Base-by-base conservation (phyloP, 2,888 invertebrate species). In the Tubulanus polymorphus region DNA sequence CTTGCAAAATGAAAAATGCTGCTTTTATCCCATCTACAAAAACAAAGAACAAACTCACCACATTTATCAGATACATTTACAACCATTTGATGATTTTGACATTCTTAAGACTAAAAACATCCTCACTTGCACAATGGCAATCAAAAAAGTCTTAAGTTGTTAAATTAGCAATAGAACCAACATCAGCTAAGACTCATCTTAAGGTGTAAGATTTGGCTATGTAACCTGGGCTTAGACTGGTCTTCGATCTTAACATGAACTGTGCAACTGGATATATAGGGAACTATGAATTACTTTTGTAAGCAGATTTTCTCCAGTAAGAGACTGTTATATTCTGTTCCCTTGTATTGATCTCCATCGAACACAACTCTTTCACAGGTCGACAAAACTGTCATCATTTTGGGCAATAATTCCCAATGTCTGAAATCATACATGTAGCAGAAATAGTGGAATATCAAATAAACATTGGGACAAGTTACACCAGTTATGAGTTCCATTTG, bases 241-340 rank as follows among this genome's bases (percentile, higher is more conserved):
- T n/a, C n/a, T n/a, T n/a, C n/a, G n/a, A n/a, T n/a, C n/a, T n/a
- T n/a, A n/a, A n/a, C n/a, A n/a, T n/a, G n/a, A n/a, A n/a, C n/a
- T n/a, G n/a, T n/a, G n/a, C n/a, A n/a, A n/a, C n/a, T n/a, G n/a
- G n/a, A n/a, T n/a, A n/a, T n/a, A n/a, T n/a, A n/a, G n/a, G n/a
- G n/a, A n/a, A 32, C n/a, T n/a, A 12, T 48, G 26, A 61, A 60
- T 53, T 62, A 78, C 77, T 66, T 72, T 65, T 70, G 64, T 2
- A 74, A 73, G 54, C 76, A 77, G 6, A 79, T 61, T 41, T 63
- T 74, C 63, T 76, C 73, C 37, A 79, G 62, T 10, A 77, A 56
- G 57, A 75, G 74, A 26, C 69, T 67, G 61, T 75, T 77, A 55
- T 71, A 74, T 45, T 76, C 74, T n/a, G 66, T 25, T 12, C 79